Conservation (phyloP, 2,797 vertebrate species). For the Melanotaenia trifasciata region DNA sequence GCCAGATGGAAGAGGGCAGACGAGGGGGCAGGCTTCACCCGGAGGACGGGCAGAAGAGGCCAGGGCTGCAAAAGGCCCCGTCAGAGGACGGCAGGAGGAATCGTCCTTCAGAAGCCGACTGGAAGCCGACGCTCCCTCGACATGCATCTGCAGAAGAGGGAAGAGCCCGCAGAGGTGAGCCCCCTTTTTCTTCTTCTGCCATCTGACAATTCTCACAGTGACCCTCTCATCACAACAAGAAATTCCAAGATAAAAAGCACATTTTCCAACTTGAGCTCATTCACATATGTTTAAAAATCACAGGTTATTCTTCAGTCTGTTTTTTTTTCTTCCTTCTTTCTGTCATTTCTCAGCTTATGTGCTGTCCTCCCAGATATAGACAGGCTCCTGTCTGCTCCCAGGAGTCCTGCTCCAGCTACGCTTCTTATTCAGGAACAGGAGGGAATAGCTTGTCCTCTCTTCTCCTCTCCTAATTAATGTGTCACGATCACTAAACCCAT, state of each 20-base stretch:
- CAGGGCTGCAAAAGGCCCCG: constrained; percentile 82
- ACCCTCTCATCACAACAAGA: background rate
- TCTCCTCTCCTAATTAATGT: constrained; percentile 79
- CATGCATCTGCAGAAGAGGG: constrained; percentile 85
- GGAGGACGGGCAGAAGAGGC: constrained; percentile 75
- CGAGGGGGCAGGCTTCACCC: constrained; percentile 75
- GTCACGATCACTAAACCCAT: constrained; percentile 63
- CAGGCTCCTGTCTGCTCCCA: constrained; percentile 72
- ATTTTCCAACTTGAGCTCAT: constrained; percentile 36
- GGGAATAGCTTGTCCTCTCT: constrained; percentile 78
- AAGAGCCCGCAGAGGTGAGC: constrained; percentile 80
- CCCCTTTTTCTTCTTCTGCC: background rate
- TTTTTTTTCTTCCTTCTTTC: constrained; percentile 13
- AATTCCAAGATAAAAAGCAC: constrained; percentile 2
- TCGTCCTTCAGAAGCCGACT: constrained; percentile 77
- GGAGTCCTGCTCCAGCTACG: constrained; percentile 82
- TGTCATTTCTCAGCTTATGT: constrained; percentile 56
- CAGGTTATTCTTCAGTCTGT: constrained; percentile 13
- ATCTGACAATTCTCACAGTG: constrained; percentile 9
- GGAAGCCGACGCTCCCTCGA: constrained; percentile 84
- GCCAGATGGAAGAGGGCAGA: constrained; percentile 74
- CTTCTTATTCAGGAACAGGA: constrained; percentile 84
- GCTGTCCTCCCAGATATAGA: constrained; percentile 77
- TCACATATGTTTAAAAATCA: constrained; percentile 27
- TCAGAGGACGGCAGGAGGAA: constrained; percentile 83